These are phyloP conservation scores for Conistra vaccinii DNA, from an alignment of 2,888 invertebrate species.

Conservation along the genomic window DNA sequence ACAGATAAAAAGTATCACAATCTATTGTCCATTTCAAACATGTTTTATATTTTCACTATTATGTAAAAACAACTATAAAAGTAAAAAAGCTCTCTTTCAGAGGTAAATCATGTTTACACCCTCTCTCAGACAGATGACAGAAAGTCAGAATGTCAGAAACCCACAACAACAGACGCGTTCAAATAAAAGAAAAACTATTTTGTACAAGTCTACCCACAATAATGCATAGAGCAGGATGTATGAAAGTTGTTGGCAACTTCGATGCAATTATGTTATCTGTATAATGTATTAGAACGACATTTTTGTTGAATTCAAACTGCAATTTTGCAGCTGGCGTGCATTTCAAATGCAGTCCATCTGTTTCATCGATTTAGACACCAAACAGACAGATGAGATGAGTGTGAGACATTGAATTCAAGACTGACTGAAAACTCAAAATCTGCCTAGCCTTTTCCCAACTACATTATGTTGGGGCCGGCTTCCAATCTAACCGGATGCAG, in stretches of 20 bases:
- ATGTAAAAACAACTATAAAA: slow-evolving; percentile 71
- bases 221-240: background rate
- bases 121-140: slow-evolving; percentile 70
- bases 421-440: too few species aligned
- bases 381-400: background rate
- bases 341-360: background rate
- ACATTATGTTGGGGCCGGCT: too few species aligned
- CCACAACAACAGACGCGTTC: slow-evolving; percentile 64
- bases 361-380: background rate
- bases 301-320: background rate
- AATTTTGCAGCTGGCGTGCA: background rate
- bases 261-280: background rate
- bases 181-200: slow-evolving; percentile 33
- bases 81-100: slow-evolving; percentile 71
- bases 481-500: too few species aligned
- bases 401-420: background rate
- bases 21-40: slow-evolving; percentile 55
- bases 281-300: background rate
- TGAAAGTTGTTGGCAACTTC: background rate
- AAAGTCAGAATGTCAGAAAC: slow-evolving; percentile 22
- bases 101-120: slow-evolving; percentile 84
- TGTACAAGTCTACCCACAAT: background rate
- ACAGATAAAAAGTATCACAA: slow-evolving; percentile 62
- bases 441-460: too few species aligned
- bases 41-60: slow-evolving; percentile 62